Evolutionary conservation across 2,888 invertebrate species (phyloP), one percentile per base, ranked within the genome.

Genomic region (Tetheella fluctuosa): DNA sequence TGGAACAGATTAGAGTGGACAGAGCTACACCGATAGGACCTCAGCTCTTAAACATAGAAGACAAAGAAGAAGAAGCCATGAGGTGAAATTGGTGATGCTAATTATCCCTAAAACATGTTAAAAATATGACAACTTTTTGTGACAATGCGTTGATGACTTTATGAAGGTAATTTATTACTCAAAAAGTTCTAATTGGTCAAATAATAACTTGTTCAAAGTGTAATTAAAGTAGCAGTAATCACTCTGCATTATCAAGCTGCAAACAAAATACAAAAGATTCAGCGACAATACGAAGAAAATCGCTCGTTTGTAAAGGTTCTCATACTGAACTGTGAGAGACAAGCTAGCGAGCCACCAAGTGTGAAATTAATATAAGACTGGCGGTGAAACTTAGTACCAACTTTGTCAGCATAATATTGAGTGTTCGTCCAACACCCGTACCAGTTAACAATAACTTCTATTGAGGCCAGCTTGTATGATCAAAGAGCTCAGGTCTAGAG

Each of bases 311-410:
- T n/a, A 48, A 20, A 20, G 48, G 28, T 30, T 30, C 25, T 8
- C 30, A 28, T 30, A 25, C 3, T 17, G 8, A 20, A 23, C 53
- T 28, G 34, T 17, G 23, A 28, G 17, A 48, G 61, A 63, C 59
- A 60, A 52, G 59, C 55, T 54, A 39, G 55, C 56, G 64, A 65
- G 60, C 62, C 63, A 63, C 64, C 55, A 57, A 65, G 71, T 73
- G 71, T 71, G 68, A 73, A 73, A 71, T 73, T 73, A 71, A 71
- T 69, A 66, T 59, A 60, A 60, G 54, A 48, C 62, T 64, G 65
- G 61, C 58, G 54, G 55, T 37, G 62, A 37, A 69, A 66, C 62
- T 67, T 63, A 55, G 37, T 15, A 60, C 54, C 52, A 64, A 66
- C 69, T 67, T 63, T 63, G 67, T 69, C 71, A 67, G 70, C 64